These are phyloP conservation scores for Lanius ludovicianus DNA, from an alignment of 2,113 vertebrate genomes.

Conservation along the genomic window DNA sequence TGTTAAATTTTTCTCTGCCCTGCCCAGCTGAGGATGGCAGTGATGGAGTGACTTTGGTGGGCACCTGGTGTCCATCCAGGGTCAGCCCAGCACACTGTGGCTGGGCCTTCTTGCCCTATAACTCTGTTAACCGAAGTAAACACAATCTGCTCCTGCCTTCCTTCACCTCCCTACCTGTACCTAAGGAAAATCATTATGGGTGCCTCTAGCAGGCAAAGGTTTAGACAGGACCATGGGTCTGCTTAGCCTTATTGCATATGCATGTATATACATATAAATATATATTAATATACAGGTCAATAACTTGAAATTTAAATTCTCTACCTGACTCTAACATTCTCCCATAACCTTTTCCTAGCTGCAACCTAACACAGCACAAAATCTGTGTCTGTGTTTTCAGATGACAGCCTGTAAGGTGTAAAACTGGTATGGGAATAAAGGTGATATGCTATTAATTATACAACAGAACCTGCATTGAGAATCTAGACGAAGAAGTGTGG, in stretches of 20 bases:
- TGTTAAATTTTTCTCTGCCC: background rate
- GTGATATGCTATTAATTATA: conserved; percentile 53
- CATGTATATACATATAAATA: background rate
- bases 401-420: conserved; percentile 12
- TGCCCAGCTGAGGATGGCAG: background rate
- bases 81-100: background rate
- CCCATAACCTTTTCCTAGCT: background rate
- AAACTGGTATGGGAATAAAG: conserved; percentile 38
- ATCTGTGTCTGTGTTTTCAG: background rate
- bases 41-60: background rate
- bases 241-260: background rate
- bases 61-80: background rate
- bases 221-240: background rate
- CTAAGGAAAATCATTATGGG: background rate
- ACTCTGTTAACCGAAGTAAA: background rate
- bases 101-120: background rate
- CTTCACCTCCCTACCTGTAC: background rate
- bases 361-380: conserved; percentile 16
- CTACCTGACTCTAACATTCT: background rate
- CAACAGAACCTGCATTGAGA: conserved; percentile 14
- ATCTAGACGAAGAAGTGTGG: background rate
- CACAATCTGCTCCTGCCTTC: background rate
- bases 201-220: background rate
- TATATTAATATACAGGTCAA: background rate
- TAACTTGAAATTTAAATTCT: background rate